phyloP scores from a whole-genome alignment of 2,113 vertebrate genomes.

The Mormyrus lacerda region DNA sequence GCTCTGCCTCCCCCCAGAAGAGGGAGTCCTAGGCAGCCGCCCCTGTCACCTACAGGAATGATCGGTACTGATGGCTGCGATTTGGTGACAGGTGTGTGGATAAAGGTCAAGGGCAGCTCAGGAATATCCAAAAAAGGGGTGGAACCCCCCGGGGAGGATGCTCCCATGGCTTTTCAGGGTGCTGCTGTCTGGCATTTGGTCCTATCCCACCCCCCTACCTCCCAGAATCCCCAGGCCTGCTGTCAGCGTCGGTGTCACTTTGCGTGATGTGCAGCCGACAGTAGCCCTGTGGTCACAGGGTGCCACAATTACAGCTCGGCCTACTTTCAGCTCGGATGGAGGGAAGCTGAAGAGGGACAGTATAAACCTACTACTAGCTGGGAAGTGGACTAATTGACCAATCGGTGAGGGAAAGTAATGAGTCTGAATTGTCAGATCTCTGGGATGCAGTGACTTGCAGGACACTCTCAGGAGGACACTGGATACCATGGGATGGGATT shows the following conservation, averaged over 20 bases:
- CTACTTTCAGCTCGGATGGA: not conserved
- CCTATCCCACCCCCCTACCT: not conserved
- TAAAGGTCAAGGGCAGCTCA: not conserved
- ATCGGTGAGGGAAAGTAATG: not conserved
- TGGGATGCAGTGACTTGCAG: not conserved
- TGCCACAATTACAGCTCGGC: not conserved
- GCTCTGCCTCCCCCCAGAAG: not conserved
- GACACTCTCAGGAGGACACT: not conserved
- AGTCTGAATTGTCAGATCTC: not conserved
- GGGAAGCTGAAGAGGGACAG: not conserved
- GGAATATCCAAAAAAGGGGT: not conserved
- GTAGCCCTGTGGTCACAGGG: not conserved
- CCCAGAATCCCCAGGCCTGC: constrained; percentile 1
- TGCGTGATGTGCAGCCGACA: constrained; percentile 30
- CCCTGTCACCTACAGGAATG: not conserved
- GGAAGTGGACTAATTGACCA: not conserved
- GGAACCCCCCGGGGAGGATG: not conserved
- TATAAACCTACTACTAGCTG: not conserved
- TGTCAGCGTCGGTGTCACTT: constrained; percentile 26
- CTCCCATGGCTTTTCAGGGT: constrained; percentile 24
- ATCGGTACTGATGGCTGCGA: too few species aligned
- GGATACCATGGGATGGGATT: not conserved
- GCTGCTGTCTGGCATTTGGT: not conserved
- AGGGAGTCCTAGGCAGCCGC: not conserved
- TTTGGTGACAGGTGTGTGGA: not conserved